Base-by-base conservation (phyloP, 2,113 vertebrate species). In the Corydoras maculifer region DNA sequence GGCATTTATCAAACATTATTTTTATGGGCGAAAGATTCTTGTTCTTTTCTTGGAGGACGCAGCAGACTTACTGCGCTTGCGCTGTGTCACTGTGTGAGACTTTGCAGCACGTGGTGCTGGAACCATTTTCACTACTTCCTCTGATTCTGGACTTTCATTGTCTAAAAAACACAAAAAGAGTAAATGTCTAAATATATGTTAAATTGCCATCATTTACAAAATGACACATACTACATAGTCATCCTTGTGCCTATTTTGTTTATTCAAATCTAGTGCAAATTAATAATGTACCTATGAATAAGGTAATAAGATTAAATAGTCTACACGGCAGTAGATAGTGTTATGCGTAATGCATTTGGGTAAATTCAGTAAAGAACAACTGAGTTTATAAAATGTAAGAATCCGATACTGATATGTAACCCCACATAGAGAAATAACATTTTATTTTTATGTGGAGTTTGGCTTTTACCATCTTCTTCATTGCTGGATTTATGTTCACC, bases 401-500 rank as follows among this genome's bases (percentile, higher is more conserved):
- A 25, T 25, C 18, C 2, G 18, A 25, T 25, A 25, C 18, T 25
- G 18, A 25, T 25, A 25, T 25, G 18, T 25, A 25, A 25, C 18
- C 18, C 18, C 18, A 25, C 18, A 25, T 25, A 25, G 18, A 1
- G 18, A 31, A 61, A 31, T 61, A 29, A 8, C 8, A 60, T 60
- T 60, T 31, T 32, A 61, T 61, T 61, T 32, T 18, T 12, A 25
- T 53, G 6, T n/a, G 4, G n/a, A 25, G 14, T 69, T 2, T 32
- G n/a, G 49, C 15, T 11, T 54, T 86, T 83, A 88, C 87, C 86
- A 7, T 87, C 86, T 18, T 87, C 85, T 65, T 90, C 88, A 66
- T 73, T 79, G 61, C 84, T 88, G 75, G 69, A 80, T 58, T 75
- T 81, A 69, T 74, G 62, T 62, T 73, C 80, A 73, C 75, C 82